A percentile compares a stretch with the other conserved stretches of the same genome.
Evolutionary conservation across 2,113 vertebrate genomes (phyloP).

Genomic region (Anguilla rostrata): DNA sequence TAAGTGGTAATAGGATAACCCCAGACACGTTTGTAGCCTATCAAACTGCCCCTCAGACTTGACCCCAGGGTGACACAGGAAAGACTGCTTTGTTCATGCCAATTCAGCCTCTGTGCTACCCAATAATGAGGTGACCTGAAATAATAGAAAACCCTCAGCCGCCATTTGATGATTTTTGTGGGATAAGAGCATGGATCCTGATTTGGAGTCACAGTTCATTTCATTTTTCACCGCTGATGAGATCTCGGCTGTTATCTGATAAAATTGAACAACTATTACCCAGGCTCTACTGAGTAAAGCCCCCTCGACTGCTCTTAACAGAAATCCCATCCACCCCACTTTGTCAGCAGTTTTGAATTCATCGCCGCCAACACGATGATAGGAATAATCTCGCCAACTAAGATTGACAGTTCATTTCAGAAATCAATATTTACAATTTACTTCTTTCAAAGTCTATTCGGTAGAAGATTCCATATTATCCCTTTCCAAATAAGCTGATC

Average conservation of each 20-base stretch:
- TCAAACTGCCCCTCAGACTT: slow-evolving; percentile 97
- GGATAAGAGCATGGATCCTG: slow-evolving; percentile 99
- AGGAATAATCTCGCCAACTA: slow-evolving; percentile 98
- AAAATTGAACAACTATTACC: slow-evolving; percentile 99
- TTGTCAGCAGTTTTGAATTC: slow-evolving; percentile 99
- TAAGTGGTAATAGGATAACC: slow-evolving; percentile 99
- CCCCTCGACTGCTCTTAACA: slow-evolving; percentile 96
- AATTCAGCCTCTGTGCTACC: slow-evolving; percentile 87
- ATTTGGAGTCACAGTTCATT: slow-evolving; percentile 99
- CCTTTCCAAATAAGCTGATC: slow-evolving; percentile 99
- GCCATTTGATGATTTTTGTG: slow-evolving; percentile 96
- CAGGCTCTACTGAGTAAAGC: slow-evolving; percentile 92
- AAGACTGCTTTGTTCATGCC: slow-evolving; percentile 91
- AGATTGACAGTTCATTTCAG: slow-evolving; percentile 99
- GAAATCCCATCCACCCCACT: slow-evolving; percentile 99
- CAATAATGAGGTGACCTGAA: slow-evolving; percentile 99
- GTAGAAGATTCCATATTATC: slow-evolving; percentile 99
- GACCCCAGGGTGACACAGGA: slow-evolving; percentile 94
- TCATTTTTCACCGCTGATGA: slow-evolving; percentile 99
- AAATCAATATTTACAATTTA: slow-evolving; percentile 99
- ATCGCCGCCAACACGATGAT: slow-evolving; percentile 95
- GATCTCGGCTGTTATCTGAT: slow-evolving; percentile 99
- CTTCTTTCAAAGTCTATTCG: slow-evolving; percentile 99
- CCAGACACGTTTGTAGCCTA: slow-evolving; percentile 92
- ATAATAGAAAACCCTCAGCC: slow-evolving; percentile 99